A percentile compares a stretch with the other conserved stretches of the same genome.
Conservation (phyloP, 2,888 invertebrate genomes). For the Agriotes lineatus region DNA sequence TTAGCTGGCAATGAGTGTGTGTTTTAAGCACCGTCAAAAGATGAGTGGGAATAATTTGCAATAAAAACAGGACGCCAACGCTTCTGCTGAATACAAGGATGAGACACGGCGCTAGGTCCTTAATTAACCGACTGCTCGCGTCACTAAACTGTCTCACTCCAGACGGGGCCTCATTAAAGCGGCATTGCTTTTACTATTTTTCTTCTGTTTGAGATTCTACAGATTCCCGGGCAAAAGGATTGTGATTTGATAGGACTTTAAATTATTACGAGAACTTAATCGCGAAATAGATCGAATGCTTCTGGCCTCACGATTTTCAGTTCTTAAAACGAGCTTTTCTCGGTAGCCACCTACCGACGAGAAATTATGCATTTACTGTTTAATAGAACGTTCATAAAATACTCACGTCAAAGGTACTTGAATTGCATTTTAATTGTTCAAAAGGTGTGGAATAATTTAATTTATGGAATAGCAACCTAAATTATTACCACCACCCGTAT, state of each 20-base stretch:
- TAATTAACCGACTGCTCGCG: constrained; percentile 35
- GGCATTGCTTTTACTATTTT: constrained; percentile 25
- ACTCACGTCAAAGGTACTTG: too few species aligned
- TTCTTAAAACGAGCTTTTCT: too few species aligned
- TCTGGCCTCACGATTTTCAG: too few species aligned
- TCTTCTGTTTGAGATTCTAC: constrained; percentile 10
- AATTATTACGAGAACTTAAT: constrained; percentile 5
- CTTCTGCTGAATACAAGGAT: constrained; percentile 24
- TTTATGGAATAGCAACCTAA: too few species aligned
- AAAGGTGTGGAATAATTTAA: too few species aligned
- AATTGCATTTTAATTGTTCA: too few species aligned
- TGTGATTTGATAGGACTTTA: constrained; percentile 30
- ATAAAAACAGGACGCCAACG: constrained; percentile 30
- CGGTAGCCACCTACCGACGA: too few species aligned
- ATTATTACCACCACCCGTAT: too few species aligned
- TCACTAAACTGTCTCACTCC: constrained; percentile 35
- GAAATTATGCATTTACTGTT: too few species aligned
- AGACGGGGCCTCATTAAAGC: constrained; percentile 35
- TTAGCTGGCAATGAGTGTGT: too few species aligned
- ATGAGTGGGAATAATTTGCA: constrained; percentile 23
- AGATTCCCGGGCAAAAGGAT: background rate
- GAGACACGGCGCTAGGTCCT: constrained; percentile 26
- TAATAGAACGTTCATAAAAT: too few species aligned
- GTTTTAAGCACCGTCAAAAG: constrained; percentile 17
- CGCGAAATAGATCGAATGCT: background rate